A percentile compares a stretch with the other conserved stretches of the same genome.
phyloP scores from a whole-genome alignment of 1,140 invertebrate genomes.

The Sesamia nonagrioides region DNA sequence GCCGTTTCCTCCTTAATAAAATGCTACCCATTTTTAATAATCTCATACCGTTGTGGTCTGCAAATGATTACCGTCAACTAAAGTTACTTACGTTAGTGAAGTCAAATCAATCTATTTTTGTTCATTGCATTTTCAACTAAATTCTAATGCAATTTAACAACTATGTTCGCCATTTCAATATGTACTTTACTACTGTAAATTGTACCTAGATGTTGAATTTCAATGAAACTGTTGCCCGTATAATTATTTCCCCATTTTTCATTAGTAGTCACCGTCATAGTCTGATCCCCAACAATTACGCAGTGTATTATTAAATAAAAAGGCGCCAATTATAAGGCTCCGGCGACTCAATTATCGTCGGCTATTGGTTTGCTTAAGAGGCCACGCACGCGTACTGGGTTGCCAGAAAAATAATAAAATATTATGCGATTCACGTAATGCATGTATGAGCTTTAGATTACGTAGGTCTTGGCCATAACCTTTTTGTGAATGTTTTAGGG shows the following conservation, averaged over 20 bases:
- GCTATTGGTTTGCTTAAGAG: slow-evolving; percentile 59
- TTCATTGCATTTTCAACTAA: slow-evolving; percentile 28
- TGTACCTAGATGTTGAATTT: not conserved
- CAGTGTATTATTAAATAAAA: slow-evolving; percentile 71
- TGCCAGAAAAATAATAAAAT: slow-evolving; percentile 8
- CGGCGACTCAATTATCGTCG: slow-evolving; percentile 63
- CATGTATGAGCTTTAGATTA: not conserved
- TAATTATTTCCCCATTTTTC: slow-evolving; percentile 44
- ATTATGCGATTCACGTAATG: not conserved
- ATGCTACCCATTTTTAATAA: slow-evolving; percentile 1
- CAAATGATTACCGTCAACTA: slow-evolving; percentile 30
- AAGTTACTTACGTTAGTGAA: slow-evolving; percentile 22
- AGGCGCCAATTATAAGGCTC: slow-evolving; percentile 73
- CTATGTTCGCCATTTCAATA: slow-evolving; percentile 20
- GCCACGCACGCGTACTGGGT: slow-evolving; percentile 49
- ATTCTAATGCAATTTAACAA: slow-evolving; percentile 37
- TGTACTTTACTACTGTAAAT: slow-evolving; percentile 23
- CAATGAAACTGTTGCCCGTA: slow-evolving; percentile 14
- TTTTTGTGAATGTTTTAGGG: not conserved
- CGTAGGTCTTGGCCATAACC: not conserved
- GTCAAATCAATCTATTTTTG: slow-evolving; percentile 36
- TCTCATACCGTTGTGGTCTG: slow-evolving; percentile 10
- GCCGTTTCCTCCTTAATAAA: not conserved
- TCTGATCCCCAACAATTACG: slow-evolving; percentile 50
- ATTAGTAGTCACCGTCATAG: slow-evolving; percentile 41